A percentile compares a stretch with the other conserved stretches of the same genome.
These are phyloP conservation scores for Pteropus rufus DNA, from an alignment of 2,797 vertebrate genomes.

Conservation along the genomic window DNA sequence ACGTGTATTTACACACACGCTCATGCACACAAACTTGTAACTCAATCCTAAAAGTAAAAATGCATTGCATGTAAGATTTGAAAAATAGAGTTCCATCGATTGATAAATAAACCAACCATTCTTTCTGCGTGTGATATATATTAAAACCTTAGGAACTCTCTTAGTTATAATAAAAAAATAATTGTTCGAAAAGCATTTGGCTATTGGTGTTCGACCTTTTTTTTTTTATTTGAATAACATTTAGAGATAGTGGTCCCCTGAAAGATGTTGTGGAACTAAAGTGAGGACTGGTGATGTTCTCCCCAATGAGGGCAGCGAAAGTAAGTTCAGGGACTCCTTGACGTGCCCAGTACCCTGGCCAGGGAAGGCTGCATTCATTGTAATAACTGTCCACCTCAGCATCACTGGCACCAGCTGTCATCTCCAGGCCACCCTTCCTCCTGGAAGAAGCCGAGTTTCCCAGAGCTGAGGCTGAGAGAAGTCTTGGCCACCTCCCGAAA, in stretches of 20 bases:
- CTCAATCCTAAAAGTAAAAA: not conserved
- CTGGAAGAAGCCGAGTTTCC: not conserved
- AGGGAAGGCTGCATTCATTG: not conserved
- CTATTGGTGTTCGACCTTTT: not conserved
- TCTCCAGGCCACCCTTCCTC: not conserved
- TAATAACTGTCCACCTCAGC: not conserved
- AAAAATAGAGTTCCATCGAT: not conserved
- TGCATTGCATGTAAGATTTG: not conserved
- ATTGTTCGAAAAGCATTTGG: not conserved
- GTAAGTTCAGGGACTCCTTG: not conserved
- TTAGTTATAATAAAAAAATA: not conserved
- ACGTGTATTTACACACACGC: not conserved
- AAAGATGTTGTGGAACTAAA: not conserved
- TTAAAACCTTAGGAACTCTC: not conserved
- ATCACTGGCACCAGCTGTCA: not conserved
- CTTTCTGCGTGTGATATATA: not conserved
- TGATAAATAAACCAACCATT: not conserved
- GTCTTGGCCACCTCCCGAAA: not conserved
- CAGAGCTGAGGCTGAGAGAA: not conserved
- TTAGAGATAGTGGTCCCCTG: not conserved
- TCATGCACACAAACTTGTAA: not conserved
- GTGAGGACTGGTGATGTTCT: not conserved
- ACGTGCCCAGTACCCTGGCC: not conserved
- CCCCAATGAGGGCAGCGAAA: not conserved
- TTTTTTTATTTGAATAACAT: not conserved